phyloP scores from a whole-genome alignment of 2,113 vertebrate genomes.

The Silurus meridionalis region DNA sequence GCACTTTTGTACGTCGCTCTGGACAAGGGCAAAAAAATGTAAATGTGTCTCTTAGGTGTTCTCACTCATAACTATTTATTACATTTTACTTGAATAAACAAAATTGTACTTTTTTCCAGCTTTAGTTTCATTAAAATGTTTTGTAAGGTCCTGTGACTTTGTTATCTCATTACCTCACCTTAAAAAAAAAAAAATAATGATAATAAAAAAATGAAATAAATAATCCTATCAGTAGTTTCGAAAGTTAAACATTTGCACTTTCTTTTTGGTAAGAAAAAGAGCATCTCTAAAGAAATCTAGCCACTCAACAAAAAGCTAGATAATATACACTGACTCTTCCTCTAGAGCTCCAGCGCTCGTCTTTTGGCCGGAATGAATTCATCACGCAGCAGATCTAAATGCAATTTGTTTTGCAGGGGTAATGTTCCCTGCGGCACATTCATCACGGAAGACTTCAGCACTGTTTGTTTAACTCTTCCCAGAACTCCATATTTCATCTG shows the following conservation, averaged over 20 bases:
- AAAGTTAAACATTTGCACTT: neutral
- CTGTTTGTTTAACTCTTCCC: conserved; percentile 57
- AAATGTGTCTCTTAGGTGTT: too few species aligned
- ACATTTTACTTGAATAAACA: neutral
- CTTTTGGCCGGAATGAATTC: conserved; percentile 58
- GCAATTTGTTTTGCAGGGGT: conserved; percentile 61
- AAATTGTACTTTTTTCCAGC: neutral
- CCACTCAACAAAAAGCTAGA: conserved; percentile 20
- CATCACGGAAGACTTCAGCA: conserved; percentile 52
- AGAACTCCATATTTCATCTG: conserved; percentile 59
- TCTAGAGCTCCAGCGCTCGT: conserved; percentile 32
- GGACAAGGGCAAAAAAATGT: too few species aligned
- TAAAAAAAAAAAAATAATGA: too few species aligned
- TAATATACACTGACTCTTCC: conserved; percentile 45
- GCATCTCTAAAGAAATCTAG: neutral
- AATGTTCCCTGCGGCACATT: conserved; percentile 59
- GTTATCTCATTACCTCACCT: neutral
- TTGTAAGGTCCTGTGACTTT: neutral
- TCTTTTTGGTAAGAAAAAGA: neutral
- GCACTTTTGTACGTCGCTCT: too few species aligned
- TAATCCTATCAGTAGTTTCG: neutral
- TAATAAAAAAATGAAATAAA: too few species aligned
- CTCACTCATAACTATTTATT: too few species aligned
- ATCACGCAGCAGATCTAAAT: conserved; percentile 59
- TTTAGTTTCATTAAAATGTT: neutral